Percentiles rank a stretch among this genome's conserved stretches.
phyloP scores from a whole-genome alignment of 2,888 invertebrate genomes.

The Epinotia bilunana region DNA sequence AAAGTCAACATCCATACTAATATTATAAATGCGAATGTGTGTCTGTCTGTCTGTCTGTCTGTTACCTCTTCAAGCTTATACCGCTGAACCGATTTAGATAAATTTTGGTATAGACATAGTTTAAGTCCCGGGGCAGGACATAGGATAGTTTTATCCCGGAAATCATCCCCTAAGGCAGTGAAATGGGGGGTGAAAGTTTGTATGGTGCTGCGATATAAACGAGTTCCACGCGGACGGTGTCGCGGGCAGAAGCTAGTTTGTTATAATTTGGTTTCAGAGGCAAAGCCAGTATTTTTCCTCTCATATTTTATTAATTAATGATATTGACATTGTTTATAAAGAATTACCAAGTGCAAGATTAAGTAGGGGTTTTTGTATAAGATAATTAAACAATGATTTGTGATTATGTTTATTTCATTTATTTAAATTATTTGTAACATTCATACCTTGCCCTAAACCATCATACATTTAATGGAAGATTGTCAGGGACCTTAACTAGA shows the following conservation, averaged over 20 bases:
- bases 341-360: not conserved
- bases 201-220: no score
- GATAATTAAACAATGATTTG: constrained; percentile 38
- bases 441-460: constrained; percentile 27
- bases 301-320: not conserved
- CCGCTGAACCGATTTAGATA: no score
- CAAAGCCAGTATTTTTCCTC: not conserved
- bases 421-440: constrained; percentile 34
- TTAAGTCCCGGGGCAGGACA: no score
- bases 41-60: no score
- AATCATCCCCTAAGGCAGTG: no score
- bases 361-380: constrained; percentile 30
- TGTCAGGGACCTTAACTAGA: constrained; percentile 17
- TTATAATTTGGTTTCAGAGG: not conserved
- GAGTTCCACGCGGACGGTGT: no score
- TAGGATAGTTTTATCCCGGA: no score
- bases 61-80: no score
- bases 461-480: constrained; percentile 33
- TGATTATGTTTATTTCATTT: constrained; percentile 47
- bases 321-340: not conserved
- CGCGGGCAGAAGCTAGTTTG: no score
- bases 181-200: no score
- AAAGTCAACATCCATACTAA: not conserved
- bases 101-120: no score
- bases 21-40: no score